Base-by-base conservation (phyloP, 2,888 invertebrate genomes). In the Temnothorax rugatulus region DNA sequence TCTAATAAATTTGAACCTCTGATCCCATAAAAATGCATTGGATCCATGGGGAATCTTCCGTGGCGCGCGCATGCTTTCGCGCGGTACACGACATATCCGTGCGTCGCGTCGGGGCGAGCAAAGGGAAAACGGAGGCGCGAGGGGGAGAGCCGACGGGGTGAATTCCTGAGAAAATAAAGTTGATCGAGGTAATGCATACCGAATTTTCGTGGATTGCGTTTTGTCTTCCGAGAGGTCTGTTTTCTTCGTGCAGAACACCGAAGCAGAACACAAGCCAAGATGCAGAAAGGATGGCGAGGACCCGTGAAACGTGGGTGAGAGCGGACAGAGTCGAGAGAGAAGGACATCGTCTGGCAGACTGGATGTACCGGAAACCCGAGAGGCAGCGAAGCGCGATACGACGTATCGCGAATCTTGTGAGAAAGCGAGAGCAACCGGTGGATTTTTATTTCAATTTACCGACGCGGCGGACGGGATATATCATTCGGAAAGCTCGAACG, bases 21-120 rank as follows among this genome's bases (percentile, higher is more conserved):
- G 92, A 92, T 93, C 92, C 91, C 89, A 93, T 93, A 93, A 93
- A 93, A 93, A 93, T 93, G 93, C 93, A 93, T 93, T 93, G 93
- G 90, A 90, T 93, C 90, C 91, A 87, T 75, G 77, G 79, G 84
- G 86, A 84, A 85, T 84, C 75, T 59, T 8, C 38, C 63, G 68
- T 82, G 77, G 50, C 25, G 34, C 84, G 73, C 34, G 79, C 34
- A 15, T 29, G 54, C 34, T 13, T n/a, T 13, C 41, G 34, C 57
- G 71, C 29, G 61, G 34, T 79, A 83, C 74, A 79, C 82, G 77
- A 57, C 76, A 54, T 66, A 64, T 59, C 29, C 18, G 44, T 47
- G 29, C 29, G 47, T 64, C 29, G 9, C 34, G 34, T 34, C 7
- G 34, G 47, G 13, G 25, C 8, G 54, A 64, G 59, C 52, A 38